Evolutionary conservation across 2,113 vertebrate genomes (phyloP).

Genomic region (Arothron firmamentum): DNA sequence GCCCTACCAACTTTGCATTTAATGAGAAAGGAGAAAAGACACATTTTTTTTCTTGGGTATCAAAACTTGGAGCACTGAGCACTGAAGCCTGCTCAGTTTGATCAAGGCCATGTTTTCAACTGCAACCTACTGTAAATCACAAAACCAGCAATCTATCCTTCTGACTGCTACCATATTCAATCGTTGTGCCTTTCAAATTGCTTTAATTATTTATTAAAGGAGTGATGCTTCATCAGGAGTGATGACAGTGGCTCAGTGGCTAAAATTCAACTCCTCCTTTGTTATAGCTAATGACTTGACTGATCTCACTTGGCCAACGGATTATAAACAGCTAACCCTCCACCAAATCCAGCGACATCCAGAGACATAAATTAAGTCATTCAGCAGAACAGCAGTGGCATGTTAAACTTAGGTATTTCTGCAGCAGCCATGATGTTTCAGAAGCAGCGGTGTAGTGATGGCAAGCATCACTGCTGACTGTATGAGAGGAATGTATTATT

Average conservation of each 20-base stretch:
- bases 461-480: slow-evolving; percentile 36
- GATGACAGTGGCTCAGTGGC: slow-evolving; percentile 20
- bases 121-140: slow-evolving; percentile 31
- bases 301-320: slow-evolving; percentile 31
- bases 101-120: slow-evolving; percentile 37
- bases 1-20: slow-evolving; percentile 76
- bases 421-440: slow-evolving; percentile 57
- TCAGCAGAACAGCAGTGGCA: slow-evolving; percentile 37
- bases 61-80: slow-evolving; percentile 35
- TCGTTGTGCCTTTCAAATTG: slow-evolving; percentile 38
- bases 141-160: slow-evolving; percentile 6
- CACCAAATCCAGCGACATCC: background rate
- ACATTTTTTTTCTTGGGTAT: slow-evolving; percentile 38
- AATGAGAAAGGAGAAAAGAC: slow-evolving; percentile 70
- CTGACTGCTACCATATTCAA: slow-evolving; percentile 9
- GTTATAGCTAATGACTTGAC: slow-evolving; percentile 12
- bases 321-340: slow-evolving; percentile 18
- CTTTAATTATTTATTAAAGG: slow-evolving; percentile 24
- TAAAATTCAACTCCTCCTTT: slow-evolving; percentile 9
- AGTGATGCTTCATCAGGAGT: slow-evolving; percentile 9
- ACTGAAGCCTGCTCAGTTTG: slow-evolving; percentile 21
- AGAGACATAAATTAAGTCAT: slow-evolving; percentile 32
- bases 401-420: slow-evolving; percentile 41
- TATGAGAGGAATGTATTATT: slow-evolving; percentile 30
- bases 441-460: slow-evolving; percentile 47